Conservation (phyloP, 1,140 invertebrate genomes). For the Plectrocnemia conspersa region DNA sequence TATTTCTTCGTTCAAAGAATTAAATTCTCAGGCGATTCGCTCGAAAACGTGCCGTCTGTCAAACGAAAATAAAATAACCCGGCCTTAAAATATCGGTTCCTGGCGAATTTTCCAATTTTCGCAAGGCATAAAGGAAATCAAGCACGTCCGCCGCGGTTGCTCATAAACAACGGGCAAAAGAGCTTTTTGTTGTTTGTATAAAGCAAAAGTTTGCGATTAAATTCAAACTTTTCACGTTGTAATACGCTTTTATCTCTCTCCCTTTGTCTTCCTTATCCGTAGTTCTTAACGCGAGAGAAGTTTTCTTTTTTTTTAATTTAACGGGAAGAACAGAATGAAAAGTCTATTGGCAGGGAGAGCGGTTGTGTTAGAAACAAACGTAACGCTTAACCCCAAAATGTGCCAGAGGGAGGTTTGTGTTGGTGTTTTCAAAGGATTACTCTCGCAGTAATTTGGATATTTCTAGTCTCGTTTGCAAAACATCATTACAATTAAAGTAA, state of each 20-base stretch:
- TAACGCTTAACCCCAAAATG: constrained; percentile 5
- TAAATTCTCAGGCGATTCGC: not conserved
- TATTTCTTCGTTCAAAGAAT: too few species aligned
- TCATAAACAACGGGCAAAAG: constrained; percentile 18
- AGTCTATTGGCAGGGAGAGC: constrained; percentile 14
- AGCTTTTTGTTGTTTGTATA: constrained; percentile 19
- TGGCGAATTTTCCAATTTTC: constrained; percentile 13
- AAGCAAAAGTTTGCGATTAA: constrained; percentile 28
- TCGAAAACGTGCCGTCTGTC: too few species aligned
- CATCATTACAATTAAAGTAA: too few species aligned
- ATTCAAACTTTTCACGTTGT: constrained; percentile 23
- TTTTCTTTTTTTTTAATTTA: constrained; percentile 22
- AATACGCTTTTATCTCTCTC: constrained; percentile 23
- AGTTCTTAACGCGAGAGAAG: constrained; percentile 20
- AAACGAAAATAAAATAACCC: not conserved
- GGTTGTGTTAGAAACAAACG: not conserved
- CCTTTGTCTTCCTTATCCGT: constrained; percentile 22
- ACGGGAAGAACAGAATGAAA: constrained; percentile 22
- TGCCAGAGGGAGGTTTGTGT: not conserved
- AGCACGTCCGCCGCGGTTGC: constrained; percentile 1
- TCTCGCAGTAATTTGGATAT: too few species aligned
- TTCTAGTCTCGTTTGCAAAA: too few species aligned
- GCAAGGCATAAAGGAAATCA: constrained; percentile 3
- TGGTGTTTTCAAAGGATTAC: not conserved
- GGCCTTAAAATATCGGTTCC: constrained; percentile 6